Evolutionary conservation across 2,113 vertebrate species (phyloP).

Genomic region (Clinocottus analis): DNA sequence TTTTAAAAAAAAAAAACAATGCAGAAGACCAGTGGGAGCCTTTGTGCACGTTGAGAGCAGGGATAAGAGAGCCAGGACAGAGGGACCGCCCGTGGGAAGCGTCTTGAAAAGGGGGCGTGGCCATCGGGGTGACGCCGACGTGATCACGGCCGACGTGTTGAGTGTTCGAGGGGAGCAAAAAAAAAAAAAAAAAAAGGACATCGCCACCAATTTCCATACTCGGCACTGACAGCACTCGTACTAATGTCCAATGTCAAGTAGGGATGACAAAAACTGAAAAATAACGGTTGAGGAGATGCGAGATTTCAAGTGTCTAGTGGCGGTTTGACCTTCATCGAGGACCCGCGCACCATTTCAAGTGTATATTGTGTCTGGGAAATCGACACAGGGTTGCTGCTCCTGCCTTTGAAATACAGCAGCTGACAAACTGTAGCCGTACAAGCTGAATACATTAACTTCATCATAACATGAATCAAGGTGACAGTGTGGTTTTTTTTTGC

Average conservation of each 20-base stretch:
- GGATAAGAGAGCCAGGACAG: constrained; percentile 16
- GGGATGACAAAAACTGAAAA: neutral
- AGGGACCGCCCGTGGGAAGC: neutral
- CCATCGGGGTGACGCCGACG: constrained; percentile 3
- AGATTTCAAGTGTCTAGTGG: constrained; percentile 37
- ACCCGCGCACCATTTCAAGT: constrained; percentile 23
- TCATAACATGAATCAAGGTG: constrained; percentile 5
- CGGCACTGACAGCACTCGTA: constrained; percentile 8
- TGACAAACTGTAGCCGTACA: constrained; percentile 8
- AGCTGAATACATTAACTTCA: constrained; percentile 20
- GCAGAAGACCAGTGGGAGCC: neutral
- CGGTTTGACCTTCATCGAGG: constrained; percentile 58
- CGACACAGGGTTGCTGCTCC: constrained; percentile 10
- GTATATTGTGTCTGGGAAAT: constrained; percentile 11
- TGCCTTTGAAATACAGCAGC: constrained; percentile 22
- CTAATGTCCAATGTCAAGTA: constrained; percentile 25
- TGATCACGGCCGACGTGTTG: too few relatives aligned
- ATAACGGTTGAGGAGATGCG: constrained; percentile 13
- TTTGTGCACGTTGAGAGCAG: constrained; percentile 20
- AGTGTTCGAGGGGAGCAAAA: too few relatives aligned
- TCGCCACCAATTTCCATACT: neutral
- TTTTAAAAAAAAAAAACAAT: constrained; percentile 35
- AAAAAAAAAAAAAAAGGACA: too few relatives aligned
- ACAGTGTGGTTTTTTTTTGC: neutral
- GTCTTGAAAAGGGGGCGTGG: neutral